phyloP scores from a whole-genome alignment of 2,888 invertebrate species.

The Diadegma fenestrale region DNA sequence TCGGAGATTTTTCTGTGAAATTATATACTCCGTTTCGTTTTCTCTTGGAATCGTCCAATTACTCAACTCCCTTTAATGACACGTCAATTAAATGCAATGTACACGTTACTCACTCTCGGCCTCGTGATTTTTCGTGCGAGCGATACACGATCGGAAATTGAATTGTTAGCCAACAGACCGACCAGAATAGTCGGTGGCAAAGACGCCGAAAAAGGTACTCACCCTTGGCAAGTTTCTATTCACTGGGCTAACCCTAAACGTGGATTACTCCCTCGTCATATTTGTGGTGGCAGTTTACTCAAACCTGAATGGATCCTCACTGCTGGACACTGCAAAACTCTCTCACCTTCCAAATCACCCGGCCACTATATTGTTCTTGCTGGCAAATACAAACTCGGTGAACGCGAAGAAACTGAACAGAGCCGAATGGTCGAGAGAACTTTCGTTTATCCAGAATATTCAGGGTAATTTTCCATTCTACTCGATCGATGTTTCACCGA shows the following conservation, averaged over 20 bases:
- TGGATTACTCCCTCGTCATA: slow-evolving; percentile 81
- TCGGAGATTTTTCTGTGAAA: background rate
- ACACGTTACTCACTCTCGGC: slow-evolving; percentile 16
- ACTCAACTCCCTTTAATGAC: background rate
- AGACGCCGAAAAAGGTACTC: slow-evolving; percentile 83
- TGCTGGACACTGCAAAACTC: slow-evolving; percentile 84
- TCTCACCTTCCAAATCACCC: slow-evolving; percentile 69
- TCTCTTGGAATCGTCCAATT: background rate
- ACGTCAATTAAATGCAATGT: slow-evolving; percentile 32
- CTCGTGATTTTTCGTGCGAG: slow-evolving; percentile 8
- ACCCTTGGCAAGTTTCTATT: slow-evolving; percentile 86
- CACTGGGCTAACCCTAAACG: slow-evolving; percentile 79
- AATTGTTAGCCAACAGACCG: slow-evolving; percentile 76
- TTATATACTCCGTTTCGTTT: background rate
- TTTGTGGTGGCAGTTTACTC: slow-evolving; percentile 85
- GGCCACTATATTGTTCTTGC: slow-evolving; percentile 72
- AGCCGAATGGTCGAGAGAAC: slow-evolving; percentile 73
- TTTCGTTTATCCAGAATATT: slow-evolving; percentile 77
- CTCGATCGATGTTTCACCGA: background rate
- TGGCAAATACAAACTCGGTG: slow-evolving; percentile 77
- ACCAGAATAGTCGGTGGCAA: slow-evolving; percentile 80
- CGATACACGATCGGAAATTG: slow-evolving; percentile 49
- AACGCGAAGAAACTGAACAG: slow-evolving; percentile 78
- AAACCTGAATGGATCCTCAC: slow-evolving; percentile 85
- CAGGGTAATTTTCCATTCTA: slow-evolving; percentile 73